Percentiles rank a stretch among this genome's conserved stretches.
These are phyloP conservation scores for Pseudopleuronectes americanus DNA, from an alignment of 2,797 vertebrate species.

Conservation along the genomic window DNA sequence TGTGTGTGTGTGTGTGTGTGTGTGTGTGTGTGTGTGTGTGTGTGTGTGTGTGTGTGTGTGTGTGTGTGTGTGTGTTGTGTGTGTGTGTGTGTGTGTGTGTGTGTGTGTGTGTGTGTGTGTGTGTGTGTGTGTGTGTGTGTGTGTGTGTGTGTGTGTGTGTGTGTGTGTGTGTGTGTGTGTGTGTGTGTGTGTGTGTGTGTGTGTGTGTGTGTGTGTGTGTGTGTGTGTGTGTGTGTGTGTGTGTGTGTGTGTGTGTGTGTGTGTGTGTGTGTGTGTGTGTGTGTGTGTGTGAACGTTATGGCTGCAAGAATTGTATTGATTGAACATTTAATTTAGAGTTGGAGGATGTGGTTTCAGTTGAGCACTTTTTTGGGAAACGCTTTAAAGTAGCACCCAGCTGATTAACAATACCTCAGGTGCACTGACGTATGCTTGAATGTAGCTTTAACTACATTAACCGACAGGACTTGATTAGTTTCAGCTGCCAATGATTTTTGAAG, in stretches of 20 bases:
- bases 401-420: constrained; percentile 63
- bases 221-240: not conserved
- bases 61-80: not conserved
- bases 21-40: not conserved
- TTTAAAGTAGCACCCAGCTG: constrained; percentile 46
- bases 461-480: constrained; percentile 7
- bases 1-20: constrained; percentile 10
- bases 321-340: constrained; percentile 20
- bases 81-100: not conserved
- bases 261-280: not conserved
- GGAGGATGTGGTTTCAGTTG: constrained; percentile 36
- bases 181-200: constrained; percentile 3
- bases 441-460: constrained; percentile 33
- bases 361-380: constrained; percentile 29
- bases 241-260: not conserved
- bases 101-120: constrained; percentile 7
- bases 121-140: not conserved
- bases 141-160: constrained; percentile 7
- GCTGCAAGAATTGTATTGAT: constrained; percentile 6
- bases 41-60: constrained; percentile 4
- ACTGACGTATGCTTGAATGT: constrained; percentile 44
- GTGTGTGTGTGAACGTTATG: constrained; percentile 15
- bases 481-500: not conserved
- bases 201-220: not conserved
- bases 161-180: not conserved